Base-by-base conservation (phyloP, 2,797 vertebrate genomes). In the Acanthurus tractus region DNA sequence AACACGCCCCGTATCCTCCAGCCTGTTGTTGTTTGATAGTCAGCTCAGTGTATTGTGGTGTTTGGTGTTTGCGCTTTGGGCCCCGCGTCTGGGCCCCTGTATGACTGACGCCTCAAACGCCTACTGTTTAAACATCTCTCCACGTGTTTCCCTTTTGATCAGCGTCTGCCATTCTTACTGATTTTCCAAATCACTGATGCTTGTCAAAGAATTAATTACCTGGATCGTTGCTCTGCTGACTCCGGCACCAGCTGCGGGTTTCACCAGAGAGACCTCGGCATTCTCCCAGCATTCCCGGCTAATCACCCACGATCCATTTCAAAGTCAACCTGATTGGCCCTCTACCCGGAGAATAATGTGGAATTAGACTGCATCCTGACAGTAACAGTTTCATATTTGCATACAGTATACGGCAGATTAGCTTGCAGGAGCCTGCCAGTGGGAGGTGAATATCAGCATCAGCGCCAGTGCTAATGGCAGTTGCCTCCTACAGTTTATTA, bases 201-300 rank as follows among this genome's bases (percentile, higher is more conserved):
- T 94, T 94, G 94, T 95, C 95, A 94, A 91, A 94, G 93, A 95
- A 95, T 95, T 95, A 95, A 96, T 96, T 95, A 96, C 93, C 94
- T 94, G 94, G 93, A 95, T 94, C 90, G 90, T 90, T 92, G 94
- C 93, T 94, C 89, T 49, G 78, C 90, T 93, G 93, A 91, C 85
- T 93, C 82, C 73, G 63, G 81, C 92, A 90, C 91, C 93, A 95
- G 93, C 92, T 94, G 93, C 69, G 78, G 88, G 92, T 82, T 89
- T 88, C 84, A 88, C 90, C 69, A 74, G 80, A 75, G 90, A 91
- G 91, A 84, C 93, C 89, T 93, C 91, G 74, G 88, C 90, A 88
- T 89, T 89, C 92, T 91, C 86, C 84, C 91, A 86, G 90, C 92
- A 92, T 94, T 94, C 91, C 85, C 83, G 62, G 84, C 89, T 95